These are phyloP conservation scores for Ochlodes sylvanus DNA, from an alignment of 2,888 invertebrate genomes.

Conservation along the genomic window DNA sequence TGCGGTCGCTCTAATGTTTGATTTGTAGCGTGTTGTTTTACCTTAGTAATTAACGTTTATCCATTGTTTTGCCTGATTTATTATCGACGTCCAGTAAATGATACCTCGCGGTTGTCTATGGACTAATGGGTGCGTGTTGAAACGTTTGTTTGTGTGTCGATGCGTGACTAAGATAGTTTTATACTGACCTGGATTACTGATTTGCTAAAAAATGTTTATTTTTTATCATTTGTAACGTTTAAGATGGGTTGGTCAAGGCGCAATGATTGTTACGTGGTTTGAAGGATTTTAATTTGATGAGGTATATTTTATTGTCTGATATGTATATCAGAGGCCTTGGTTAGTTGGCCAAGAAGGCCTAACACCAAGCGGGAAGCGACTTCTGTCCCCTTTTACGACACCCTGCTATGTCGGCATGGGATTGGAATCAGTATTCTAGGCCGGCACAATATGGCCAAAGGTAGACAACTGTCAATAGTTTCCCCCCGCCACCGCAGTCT, in stretches of 20 bases:
- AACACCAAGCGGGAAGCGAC: too few species aligned
- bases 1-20: constrained; percentile 42
- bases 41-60: constrained; percentile 29
- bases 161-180: constrained; percentile 14
- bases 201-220: neutral
- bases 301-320: too few species aligned
- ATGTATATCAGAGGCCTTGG: too few species aligned
- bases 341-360: too few species aligned
- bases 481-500: too few species aligned
- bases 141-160: neutral
- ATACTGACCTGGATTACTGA: neutral
- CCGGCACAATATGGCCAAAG: too few species aligned
- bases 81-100: constrained; percentile 13
- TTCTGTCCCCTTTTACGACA: too few species aligned
- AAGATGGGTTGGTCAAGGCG: neutral
- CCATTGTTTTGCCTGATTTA: constrained; percentile 19
- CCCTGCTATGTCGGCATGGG: too few species aligned
- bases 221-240: neutral
- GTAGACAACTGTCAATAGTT: too few species aligned
- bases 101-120: constrained; percentile 5
- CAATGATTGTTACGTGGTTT: neutral
- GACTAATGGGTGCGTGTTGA: constrained; percentile 8
- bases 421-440: too few species aligned
- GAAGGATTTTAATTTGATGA: too few species aligned
- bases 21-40: constrained; percentile 30